Percentiles rank a stretch among this genome's conserved stretches.
phyloP scores from a whole-genome alignment of 1,140 invertebrate genomes.

The Nymphalis io region DNA sequence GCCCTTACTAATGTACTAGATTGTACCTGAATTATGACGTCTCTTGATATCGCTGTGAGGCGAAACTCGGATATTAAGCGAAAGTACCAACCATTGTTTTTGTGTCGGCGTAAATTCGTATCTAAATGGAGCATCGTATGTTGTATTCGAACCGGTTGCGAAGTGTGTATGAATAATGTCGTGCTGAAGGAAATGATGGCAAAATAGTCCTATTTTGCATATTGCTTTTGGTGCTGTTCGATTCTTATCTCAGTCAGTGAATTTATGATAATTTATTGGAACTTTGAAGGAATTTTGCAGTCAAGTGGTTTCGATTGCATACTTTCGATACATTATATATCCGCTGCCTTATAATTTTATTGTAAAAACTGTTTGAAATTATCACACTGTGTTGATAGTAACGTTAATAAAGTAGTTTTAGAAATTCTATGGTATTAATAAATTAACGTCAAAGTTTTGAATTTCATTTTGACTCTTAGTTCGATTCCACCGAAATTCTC shows the following conservation, averaged over 20 bases:
- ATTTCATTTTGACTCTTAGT: too few species aligned
- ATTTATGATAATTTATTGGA: conserved; percentile 9
- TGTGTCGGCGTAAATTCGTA: conserved; percentile 48
- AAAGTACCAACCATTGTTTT: conserved; percentile 51
- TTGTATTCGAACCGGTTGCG: conserved; percentile 34
- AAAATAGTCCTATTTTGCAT: conserved; percentile 25
- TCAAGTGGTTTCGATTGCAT: conserved; percentile 5
- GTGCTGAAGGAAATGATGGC: conserved; percentile 31
- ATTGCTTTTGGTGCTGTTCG: conserved; percentile 19
- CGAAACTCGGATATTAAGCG: conserved; percentile 46
- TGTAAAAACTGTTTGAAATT: too few species aligned
- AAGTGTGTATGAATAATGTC: conserved; percentile 27
- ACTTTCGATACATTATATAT: not conserved
- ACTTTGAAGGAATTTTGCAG: conserved; percentile 6
- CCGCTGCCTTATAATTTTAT: not conserved
- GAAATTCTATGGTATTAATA: too few species aligned
- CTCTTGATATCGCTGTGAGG: conserved; percentile 30
- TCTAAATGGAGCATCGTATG: conserved; percentile 51
- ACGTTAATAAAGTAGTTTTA: too few species aligned
- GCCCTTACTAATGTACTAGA: conserved; percentile 42
- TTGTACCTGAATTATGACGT: conserved; percentile 43
- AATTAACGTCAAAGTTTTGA: too few species aligned
- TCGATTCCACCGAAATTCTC: too few species aligned
- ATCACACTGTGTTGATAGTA: too few species aligned
- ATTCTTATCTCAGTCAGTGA: conserved; percentile 5